Percentiles rank a stretch among this genome's conserved stretches.
Conservation (phyloP, 2,113 vertebrate genomes). For the human (Homo sapiens) region DNA sequence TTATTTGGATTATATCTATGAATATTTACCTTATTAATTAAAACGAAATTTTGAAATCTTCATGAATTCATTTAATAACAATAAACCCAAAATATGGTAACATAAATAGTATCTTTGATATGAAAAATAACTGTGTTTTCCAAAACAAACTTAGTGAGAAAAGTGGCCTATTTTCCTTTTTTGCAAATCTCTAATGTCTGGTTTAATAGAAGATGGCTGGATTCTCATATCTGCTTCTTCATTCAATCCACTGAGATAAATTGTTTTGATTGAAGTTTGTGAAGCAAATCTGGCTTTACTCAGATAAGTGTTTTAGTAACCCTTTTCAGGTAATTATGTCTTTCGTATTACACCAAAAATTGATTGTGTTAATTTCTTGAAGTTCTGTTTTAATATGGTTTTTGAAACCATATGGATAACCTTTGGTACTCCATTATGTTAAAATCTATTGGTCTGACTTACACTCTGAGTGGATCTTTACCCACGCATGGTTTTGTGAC, state of each 20-base stretch:
- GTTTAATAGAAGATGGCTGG: not conserved
- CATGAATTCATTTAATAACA: constrained; percentile 13
- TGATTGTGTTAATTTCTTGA: constrained; percentile 13
- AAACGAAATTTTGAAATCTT: not conserved
- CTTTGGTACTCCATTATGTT: not conserved
- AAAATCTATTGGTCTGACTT: not conserved
- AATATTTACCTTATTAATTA: not conserved
- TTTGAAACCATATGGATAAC: constrained; percentile 31
- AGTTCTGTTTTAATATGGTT: not conserved
- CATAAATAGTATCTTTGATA: constrained; percentile 13
- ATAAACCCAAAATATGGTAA: not conserved
- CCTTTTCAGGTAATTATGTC: not conserved
- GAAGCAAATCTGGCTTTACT: not conserved
- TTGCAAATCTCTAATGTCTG: not conserved
- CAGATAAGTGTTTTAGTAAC: constrained; percentile 34
- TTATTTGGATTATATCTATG: not conserved
- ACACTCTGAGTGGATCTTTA: not conserved
- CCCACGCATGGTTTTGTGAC: not conserved
- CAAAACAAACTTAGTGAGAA: not conserved
- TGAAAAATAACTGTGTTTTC: not conserved
- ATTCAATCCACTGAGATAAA: not conserved
- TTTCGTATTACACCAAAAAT: constrained; percentile 15
- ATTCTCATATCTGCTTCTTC: constrained; percentile 6
- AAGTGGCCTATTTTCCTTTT: constrained; percentile 22
- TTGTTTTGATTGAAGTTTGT: not conserved